Evolutionary conservation across 1,140 invertebrate genomes (phyloP).

Genomic region (Drosophila aff.): DNA sequence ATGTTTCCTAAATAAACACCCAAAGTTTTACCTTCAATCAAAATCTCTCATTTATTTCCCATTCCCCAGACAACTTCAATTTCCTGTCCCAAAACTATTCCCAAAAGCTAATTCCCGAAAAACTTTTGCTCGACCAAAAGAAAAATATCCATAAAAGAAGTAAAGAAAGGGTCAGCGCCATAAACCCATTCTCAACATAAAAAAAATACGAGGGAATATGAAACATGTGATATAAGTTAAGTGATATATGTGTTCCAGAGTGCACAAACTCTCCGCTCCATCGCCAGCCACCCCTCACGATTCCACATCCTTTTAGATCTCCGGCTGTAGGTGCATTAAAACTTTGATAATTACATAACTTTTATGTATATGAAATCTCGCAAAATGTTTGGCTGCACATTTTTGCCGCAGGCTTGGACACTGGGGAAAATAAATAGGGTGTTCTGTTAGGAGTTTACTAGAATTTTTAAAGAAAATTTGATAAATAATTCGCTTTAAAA

Average conservation of each 20-base stretch:
- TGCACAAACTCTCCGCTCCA: constrained; percentile 9
- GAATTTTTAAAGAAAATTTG: no score
- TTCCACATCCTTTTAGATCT: constrained; percentile 30
- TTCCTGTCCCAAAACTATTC: constrained; percentile 28
- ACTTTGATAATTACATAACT: constrained; percentile 83
- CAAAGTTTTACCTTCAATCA: constrained; percentile 8
- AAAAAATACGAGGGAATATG: constrained; percentile 25
- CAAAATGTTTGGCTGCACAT: constrained; percentile 76
- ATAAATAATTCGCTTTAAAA: neutral
- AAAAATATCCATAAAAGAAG: constrained; percentile 35
- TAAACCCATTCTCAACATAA: neutral
- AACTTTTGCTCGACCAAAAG: constrained; percentile 27
- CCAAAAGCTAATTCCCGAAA: constrained; percentile 38
- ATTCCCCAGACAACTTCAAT: constrained; percentile 24
- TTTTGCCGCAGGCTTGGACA: constrained; percentile 49
- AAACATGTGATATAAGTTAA: constrained; percentile 55
- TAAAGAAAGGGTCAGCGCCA: constrained; percentile 37
- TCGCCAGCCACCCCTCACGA: constrained; percentile 1
- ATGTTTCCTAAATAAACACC: neutral
- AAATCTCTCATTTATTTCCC: constrained; percentile 10
- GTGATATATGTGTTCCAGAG: constrained; percentile 36
- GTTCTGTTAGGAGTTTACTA: no score
- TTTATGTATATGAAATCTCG: constrained; percentile 66
- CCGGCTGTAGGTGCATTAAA: constrained; percentile 72
- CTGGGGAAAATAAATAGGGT: neutral